A percentile compares a stretch with the other conserved stretches of the same genome.
Evolutionary conservation across 2,888 invertebrate species (phyloP).

Genomic region (Mesorhabditis sp.): DNA sequence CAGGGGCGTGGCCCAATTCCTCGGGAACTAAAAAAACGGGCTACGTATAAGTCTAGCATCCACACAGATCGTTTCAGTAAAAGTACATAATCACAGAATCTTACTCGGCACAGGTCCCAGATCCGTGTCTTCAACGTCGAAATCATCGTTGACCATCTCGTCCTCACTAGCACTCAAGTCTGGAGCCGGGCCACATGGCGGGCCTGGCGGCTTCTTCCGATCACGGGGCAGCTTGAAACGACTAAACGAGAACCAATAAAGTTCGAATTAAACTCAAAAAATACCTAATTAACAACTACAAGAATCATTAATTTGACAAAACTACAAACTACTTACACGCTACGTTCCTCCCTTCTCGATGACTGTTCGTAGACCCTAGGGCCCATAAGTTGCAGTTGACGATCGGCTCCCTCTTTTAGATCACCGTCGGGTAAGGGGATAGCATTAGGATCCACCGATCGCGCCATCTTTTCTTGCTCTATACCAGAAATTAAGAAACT

Average conservation of each 20-base stretch:
- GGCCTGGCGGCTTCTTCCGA: conserved; percentile 35
- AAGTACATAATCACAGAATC: background rate
- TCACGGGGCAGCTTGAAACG: conserved; percentile 11
- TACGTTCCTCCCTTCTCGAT: conserved; percentile 2
- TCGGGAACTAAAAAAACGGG: background rate
- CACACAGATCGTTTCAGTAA: background rate
- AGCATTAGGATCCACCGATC: conserved; percentile 23
- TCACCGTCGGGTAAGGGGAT: conserved; percentile 35
- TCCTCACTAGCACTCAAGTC: conserved; percentile 37
- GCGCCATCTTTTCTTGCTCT: conserved; percentile 34
- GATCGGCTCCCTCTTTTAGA: conserved; percentile 12
- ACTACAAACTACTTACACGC: background rate
- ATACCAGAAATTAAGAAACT: conserved; percentile 4
- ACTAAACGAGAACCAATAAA: background rate
- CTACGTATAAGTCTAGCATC: too few relatives aligned
- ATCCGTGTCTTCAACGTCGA: conserved; percentile 35
- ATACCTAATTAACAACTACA: background rate
- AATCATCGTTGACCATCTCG: conserved; percentile 19
- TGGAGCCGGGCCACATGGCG: conserved; percentile 43
- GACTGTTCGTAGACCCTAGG: background rate
- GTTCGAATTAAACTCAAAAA: background rate
- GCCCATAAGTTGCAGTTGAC: conserved; percentile 7
- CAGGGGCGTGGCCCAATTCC: background rate
- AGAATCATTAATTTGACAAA: background rate
- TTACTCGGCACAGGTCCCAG: conserved; percentile 40